Percentiles rank a stretch among this genome's conserved stretches.
These are phyloP conservation scores for Megastigmus dorsalis DNA, from an alignment of 2,888 invertebrate genomes.

Conservation along the genomic window DNA sequence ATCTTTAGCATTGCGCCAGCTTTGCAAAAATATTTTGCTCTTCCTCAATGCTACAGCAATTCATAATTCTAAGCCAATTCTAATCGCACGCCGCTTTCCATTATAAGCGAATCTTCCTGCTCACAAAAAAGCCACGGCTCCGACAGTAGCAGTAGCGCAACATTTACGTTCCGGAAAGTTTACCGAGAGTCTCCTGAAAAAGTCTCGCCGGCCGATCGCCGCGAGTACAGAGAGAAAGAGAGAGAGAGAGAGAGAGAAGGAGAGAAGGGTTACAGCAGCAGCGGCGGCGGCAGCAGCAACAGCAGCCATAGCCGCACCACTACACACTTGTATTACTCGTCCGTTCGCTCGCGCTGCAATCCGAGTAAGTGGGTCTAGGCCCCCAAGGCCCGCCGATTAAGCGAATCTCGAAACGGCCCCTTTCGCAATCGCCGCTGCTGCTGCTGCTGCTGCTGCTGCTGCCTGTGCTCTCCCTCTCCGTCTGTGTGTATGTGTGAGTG, in stretches of 20 bases:
- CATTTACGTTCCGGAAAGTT: too few species aligned
- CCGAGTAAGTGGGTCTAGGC: constrained; percentile 68
- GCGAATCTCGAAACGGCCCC: constrained; percentile 69
- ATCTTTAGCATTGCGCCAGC: too few species aligned
- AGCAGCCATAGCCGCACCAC: not conserved
- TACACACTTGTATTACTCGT: not conserved
- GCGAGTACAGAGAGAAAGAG: not conserved
- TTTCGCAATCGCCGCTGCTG: constrained; percentile 66
- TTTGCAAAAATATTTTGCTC: too few species aligned
- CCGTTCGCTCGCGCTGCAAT: constrained; percentile 37
- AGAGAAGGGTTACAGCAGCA: constrained; percentile 5
- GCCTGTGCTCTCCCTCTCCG: not conserved
- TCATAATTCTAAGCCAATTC: too few species aligned
- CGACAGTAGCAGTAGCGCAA: too few species aligned
- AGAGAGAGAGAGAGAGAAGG: not conserved
- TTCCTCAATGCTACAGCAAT: too few species aligned
- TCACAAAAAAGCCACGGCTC: too few species aligned
- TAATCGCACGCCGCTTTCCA: too few species aligned
- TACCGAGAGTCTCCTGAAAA: too few species aligned
- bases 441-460: constrained; percentile 52
- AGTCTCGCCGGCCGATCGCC: not conserved
- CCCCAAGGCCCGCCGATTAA: constrained; percentile 70
- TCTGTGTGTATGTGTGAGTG: not conserved
- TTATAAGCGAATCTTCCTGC: too few species aligned
- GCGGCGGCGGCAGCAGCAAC: too few species aligned